phyloP scores from a whole-genome alignment of 2,797 vertebrate species.

The Channa striata region DNA sequence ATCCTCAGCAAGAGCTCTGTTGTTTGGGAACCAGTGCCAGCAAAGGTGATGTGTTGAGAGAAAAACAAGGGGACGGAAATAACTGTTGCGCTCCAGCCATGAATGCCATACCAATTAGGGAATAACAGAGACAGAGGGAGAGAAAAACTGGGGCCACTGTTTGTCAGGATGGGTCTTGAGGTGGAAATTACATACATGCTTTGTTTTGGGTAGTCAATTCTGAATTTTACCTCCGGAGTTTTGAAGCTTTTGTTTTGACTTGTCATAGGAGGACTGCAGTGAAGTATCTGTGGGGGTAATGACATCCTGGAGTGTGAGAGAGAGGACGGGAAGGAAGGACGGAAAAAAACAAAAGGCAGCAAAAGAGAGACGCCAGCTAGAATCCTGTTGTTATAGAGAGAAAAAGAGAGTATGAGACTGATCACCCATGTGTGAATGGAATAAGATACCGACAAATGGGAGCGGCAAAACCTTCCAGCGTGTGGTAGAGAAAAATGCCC shows the following conservation, averaged over 20 bases:
- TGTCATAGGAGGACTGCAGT: constrained; percentile 45
- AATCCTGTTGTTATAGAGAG: constrained; percentile 51
- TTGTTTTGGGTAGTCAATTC: constrained; percentile 54
- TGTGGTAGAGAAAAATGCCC: constrained; percentile 33
- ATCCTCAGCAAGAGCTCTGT: constrained; percentile 42
- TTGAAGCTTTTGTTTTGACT: constrained; percentile 51
- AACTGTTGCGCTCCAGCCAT: constrained; percentile 52
- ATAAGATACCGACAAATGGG: constrained; percentile 44
- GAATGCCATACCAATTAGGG: constrained; percentile 72
- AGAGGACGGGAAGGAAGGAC: constrained; percentile 20
- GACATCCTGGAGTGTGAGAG: constrained; percentile 45
- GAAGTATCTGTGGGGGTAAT: constrained; percentile 63
- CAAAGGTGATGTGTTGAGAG: constrained; percentile 61
- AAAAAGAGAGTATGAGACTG: constrained; percentile 34
- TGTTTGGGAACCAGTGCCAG: constrained; percentile 59
- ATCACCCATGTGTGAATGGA: constrained; percentile 58
- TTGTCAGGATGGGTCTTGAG: constrained; percentile 46
- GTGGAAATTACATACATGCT: constrained; percentile 52
- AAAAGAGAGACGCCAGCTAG: constrained; percentile 31
- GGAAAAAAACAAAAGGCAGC: constrained; percentile 24
- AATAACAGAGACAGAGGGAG: constrained; percentile 28
- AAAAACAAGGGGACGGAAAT: constrained; percentile 60
- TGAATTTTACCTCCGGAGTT: constrained; percentile 49
- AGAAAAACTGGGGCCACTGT: constrained; percentile 17
- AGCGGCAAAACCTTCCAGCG: constrained; percentile 16